Conservation (phyloP, 2,888 invertebrate species). For the Agrotis ipsilon region DNA sequence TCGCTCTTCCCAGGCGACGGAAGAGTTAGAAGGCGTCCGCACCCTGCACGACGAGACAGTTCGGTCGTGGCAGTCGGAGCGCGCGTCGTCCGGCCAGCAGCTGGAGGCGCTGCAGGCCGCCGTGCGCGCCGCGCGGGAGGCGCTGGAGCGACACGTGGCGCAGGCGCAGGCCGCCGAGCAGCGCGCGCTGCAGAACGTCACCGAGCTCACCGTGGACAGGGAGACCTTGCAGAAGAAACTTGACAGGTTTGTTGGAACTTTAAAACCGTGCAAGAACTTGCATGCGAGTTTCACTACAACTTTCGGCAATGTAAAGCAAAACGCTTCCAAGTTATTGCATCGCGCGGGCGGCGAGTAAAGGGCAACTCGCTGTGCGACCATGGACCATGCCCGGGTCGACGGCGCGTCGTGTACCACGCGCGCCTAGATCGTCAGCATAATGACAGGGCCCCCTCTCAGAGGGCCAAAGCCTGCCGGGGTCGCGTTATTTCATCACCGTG, state of each 20-base stretch:
- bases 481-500: too few relatives aligned
- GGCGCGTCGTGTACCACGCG: too few relatives aligned
- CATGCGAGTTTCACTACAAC: too few relatives aligned
- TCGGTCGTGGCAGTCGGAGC: constrained; percentile 79
- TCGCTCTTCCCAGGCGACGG: constrained; percentile 76
- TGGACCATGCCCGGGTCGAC: too few relatives aligned
- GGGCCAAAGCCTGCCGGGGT: too few relatives aligned
- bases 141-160: constrained; percentile 62
- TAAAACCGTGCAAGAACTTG: too few relatives aligned
- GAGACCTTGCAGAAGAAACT: constrained; percentile 85
- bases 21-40: constrained; percentile 88
- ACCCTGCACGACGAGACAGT: constrained; percentile 89
- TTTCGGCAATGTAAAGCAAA: too few relatives aligned
- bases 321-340: too few relatives aligned
- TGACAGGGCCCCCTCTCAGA: too few relatives aligned
- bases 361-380: too few relatives aligned
- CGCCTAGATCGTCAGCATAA: too few relatives aligned
- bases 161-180: constrained; percentile 69
- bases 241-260: constrained; percentile 71
- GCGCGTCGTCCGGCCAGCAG: constrained; percentile 67
- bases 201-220: constrained; percentile 84
- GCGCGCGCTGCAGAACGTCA: constrained; percentile 80
- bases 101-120: constrained; percentile 48
- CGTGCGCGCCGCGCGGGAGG: constrained; percentile 60
- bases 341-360: too few relatives aligned